phyloP scores from a whole-genome alignment of 2,888 invertebrate genomes.

The Phytoseiulus persimilis region DNA sequence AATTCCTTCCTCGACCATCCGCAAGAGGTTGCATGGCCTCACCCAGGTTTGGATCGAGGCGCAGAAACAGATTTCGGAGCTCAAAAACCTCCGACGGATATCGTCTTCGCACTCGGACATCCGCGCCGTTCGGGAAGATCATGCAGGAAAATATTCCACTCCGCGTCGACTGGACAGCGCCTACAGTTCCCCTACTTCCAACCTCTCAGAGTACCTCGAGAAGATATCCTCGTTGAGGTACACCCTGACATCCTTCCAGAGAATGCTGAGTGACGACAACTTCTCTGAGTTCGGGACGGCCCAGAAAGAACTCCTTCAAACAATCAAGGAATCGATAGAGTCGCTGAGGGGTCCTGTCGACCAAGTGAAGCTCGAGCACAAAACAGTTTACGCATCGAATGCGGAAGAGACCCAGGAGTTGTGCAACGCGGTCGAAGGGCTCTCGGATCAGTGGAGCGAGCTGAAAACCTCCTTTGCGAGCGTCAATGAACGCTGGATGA shows the following conservation, averaged over 20 bases:
- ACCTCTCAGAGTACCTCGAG: neutral
- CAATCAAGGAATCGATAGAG: conserved; percentile 30
- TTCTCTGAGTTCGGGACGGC: conserved; percentile 16
- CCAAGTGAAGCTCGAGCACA: conserved; percentile 24
- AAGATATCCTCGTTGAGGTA: neutral
- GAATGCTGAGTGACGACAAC: conserved; percentile 17
- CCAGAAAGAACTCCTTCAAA: conserved; percentile 31
- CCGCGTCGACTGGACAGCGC: conserved; percentile 22
- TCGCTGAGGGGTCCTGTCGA: conserved; percentile 14
- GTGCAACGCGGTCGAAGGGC: neutral
- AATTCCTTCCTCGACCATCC: conserved; percentile 22
- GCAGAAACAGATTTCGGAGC: conserved; percentile 15
- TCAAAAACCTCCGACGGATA: conserved; percentile 17
- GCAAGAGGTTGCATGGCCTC: neutral
- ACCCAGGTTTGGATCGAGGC: conserved; percentile 8
- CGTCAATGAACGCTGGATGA: conserved; percentile 25
- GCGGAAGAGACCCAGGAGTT: neutral
- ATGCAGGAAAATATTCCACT: conserved; percentile 18
- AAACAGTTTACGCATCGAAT: neutral
- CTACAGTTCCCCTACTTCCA: conserved; percentile 25
- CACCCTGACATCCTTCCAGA: conserved; percentile 7
- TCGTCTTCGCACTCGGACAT: conserved; percentile 11
- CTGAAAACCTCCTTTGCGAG: conserved; percentile 21
- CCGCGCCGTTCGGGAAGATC: neutral
- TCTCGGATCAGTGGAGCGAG: conserved; percentile 9